Conservation (phyloP, 2,888 invertebrate genomes). For the Helicoverpa assulta region DNA sequence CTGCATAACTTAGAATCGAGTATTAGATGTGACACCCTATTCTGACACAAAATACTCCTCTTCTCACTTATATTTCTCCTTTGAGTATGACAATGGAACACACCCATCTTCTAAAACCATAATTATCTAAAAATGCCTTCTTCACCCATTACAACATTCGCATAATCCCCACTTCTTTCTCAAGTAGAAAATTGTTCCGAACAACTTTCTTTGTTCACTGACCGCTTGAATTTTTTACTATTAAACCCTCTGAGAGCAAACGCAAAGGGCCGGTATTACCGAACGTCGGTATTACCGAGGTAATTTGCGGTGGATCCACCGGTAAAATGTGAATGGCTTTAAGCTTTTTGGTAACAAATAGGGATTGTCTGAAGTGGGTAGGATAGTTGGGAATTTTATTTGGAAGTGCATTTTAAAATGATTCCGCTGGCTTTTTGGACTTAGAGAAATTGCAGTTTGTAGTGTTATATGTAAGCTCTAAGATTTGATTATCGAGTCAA, state of each 20-base stretch:
- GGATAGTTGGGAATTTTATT: constrained; percentile 56
- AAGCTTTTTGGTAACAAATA: constrained; percentile 67
- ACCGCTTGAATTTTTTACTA: constrained; percentile 86
- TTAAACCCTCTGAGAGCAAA: constrained; percentile 76
- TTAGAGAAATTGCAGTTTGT: too few relatives aligned
- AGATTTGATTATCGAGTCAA: too few relatives aligned
- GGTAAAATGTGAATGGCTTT: constrained; percentile 67
- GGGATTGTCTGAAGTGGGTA: constrained; percentile 70
- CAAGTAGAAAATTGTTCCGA: constrained; percentile 87
- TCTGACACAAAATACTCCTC: neutral
- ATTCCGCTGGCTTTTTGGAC: too few relatives aligned
- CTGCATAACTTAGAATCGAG: too few relatives aligned
- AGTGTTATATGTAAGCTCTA: too few relatives aligned
- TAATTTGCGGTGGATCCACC: constrained; percentile 67
- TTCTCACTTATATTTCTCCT: neutral
- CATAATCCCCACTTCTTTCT: constrained; percentile 79
- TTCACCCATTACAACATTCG: constrained; percentile 37
- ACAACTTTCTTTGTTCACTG: constrained; percentile 86
- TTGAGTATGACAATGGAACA: neutral
- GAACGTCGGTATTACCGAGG: constrained; percentile 37
- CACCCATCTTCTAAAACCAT: neutral
- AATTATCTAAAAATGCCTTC: constrained; percentile 27
- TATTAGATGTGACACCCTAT: neutral
- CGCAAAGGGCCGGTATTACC: constrained; percentile 56
- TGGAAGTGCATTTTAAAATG: constrained; percentile 6